phyloP scores from a whole-genome alignment of 2,888 invertebrate species.

The Phyto melanocephala region DNA sequence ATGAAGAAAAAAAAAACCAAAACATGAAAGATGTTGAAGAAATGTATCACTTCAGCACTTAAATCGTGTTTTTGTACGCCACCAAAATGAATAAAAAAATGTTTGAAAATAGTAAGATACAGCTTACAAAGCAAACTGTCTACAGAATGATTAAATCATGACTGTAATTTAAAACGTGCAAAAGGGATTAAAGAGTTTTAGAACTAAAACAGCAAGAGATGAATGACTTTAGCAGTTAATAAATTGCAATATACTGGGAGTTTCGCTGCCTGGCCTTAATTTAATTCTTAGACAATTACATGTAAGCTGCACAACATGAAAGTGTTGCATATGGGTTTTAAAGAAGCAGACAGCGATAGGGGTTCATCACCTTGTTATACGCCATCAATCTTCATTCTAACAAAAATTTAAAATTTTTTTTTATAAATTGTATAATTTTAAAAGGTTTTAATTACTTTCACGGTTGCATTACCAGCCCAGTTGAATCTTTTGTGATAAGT shows the following conservation, averaged over 20 bases:
- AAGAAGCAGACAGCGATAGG: no score
- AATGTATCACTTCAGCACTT: conserved; percentile 11
- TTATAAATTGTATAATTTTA: no score
- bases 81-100: background rate
- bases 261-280: background rate
- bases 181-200: background rate
- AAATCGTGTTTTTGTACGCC: background rate
- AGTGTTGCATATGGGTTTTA: no score
- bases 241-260: background rate
- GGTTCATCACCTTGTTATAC: no score
- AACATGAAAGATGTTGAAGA: background rate
- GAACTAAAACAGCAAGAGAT: background rate
- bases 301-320: no score
- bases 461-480: no score
- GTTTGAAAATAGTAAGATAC: background rate
- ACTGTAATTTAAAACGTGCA: background rate
- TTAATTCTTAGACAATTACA: no score
- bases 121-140: background rate
- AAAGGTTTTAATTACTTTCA: no score
- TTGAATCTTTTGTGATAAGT: no score
- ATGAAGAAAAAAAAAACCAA: background rate
- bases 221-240: background rate
- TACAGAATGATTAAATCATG: background rate
- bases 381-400: no score
- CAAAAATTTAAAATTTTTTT: no score